Conservation (phyloP, 2,797 vertebrate genomes). For the Perodicticus potto region DNA sequence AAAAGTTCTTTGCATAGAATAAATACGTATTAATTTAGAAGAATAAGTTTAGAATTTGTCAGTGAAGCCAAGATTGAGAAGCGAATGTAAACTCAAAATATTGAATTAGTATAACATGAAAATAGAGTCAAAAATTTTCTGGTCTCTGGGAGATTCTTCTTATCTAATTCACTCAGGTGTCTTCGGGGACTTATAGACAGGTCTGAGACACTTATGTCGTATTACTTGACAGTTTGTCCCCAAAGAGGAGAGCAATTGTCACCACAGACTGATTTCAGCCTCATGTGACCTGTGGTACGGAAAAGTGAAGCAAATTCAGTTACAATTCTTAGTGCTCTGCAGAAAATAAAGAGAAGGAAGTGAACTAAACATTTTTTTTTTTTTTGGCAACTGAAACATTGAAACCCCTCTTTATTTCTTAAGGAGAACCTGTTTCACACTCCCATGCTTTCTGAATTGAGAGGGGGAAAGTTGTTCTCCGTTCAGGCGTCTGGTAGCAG, state of each 20-base stretch:
- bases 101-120: background rate
- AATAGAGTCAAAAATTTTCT: background rate
- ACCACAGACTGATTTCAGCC: background rate
- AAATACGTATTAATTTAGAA: background rate
- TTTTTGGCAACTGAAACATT: slow-evolving; percentile 44
- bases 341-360: slow-evolving; percentile 57
- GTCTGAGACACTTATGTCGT: background rate
- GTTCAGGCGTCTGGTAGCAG: background rate
- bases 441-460: background rate
- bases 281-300: background rate
- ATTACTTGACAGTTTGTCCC: background rate
- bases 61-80: slow-evolving; percentile 16
- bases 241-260: background rate
- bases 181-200: background rate
- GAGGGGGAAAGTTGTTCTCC: background rate
- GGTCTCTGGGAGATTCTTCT: background rate
- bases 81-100: background rate
- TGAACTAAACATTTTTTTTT: slow-evolving; percentile 37
- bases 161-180: background rate
- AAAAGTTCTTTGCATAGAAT: background rate
- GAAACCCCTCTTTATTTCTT: slow-evolving; percentile 63
- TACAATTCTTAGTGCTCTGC: background rate
- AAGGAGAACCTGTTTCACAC: slow-evolving; percentile 53
- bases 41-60: background rate
- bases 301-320: slow-evolving; percentile 5